Evolutionary conservation across 2,797 vertebrate species (phyloP), one percentile per base, ranked within the genome.

Genomic region (Falco concolor): DNA sequence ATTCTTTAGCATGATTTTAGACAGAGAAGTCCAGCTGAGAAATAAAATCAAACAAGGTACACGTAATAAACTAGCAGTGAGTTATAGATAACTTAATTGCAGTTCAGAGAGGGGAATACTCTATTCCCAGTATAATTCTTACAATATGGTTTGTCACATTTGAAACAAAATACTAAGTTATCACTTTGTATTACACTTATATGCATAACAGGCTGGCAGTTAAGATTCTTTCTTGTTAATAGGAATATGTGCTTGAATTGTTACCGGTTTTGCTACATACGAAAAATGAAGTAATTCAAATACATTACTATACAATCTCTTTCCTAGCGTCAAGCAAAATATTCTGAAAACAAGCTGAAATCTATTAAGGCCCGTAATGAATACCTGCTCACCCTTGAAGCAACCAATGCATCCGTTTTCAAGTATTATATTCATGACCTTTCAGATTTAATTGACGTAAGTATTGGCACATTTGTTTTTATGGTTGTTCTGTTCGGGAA

Each of bases 371-470:
- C 99, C 5, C 98, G 99, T 73, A 99, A 99, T 75, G 99, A 99
- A 93, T 99, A 99, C 97, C 98, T 99, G 73, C 98, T 99, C 96
- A 99, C 99, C 28, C 98, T 99, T 79, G 99, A 99, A 98, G 99
- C 99, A 38, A 98, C 99, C 60, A 99, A 99, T 95, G 98, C 99
- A 81, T 99, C 99, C 5, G 98, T 99, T 87, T 99, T 99, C 98
- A 99, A 99, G 97, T 99, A 99, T 97, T 99, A 99, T 95, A 99
- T 99, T 97, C 99, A 99, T 23, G 99, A 99, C 97, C 98, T 99
- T 97, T 99, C 99, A 2, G 99, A 99, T 97, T 97, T 99, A 98
- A 99, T 99, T 91, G 99, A 99, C 57, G 99, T 99, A 97, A 99
- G 99, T 99, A 98, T 86, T 90, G 78, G 13, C 79, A 54, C 16